Percentiles rank a stretch among this genome's conserved stretches.
phyloP scores from a whole-genome alignment of 1,140 invertebrate species.

The Caenorhabditis inopinata region DNA sequence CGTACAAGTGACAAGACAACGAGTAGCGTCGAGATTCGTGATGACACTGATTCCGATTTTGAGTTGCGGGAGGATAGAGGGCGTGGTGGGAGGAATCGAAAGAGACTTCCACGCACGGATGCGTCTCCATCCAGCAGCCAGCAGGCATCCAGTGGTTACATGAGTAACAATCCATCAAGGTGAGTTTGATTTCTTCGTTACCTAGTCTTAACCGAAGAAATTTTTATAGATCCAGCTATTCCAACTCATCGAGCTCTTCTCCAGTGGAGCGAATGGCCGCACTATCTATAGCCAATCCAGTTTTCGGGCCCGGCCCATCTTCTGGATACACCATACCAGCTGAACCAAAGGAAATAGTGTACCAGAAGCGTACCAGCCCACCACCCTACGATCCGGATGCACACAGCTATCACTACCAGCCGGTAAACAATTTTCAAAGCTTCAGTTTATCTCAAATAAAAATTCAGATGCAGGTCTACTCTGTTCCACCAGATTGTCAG shows the following conservation, averaged over 20 bases:
- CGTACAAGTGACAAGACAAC: constrained; percentile 39
- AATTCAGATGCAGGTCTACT: constrained; percentile 32
- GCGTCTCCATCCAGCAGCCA: not conserved
- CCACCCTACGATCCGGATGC: constrained; percentile 40
- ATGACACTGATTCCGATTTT: constrained; percentile 34
- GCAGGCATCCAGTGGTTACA: not conserved
- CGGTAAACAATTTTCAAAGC: not conserved
- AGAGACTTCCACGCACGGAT: not conserved
- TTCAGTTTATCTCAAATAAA: not conserved
- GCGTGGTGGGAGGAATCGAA: constrained; percentile 27
- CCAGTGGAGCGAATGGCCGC: constrained; percentile 40
- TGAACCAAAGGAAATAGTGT: not conserved
- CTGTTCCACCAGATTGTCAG: constrained; percentile 41
- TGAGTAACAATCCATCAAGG: constrained; percentile 27
- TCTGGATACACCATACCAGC: not conserved
- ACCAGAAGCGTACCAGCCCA: constrained; percentile 26
- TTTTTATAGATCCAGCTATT: constrained; percentile 24
- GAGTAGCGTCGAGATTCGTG: constrained; percentile 22
- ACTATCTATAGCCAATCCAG: constrained; percentile 35
- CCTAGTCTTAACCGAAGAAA: not conserved
- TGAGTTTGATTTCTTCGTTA: not conserved
- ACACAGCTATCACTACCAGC: constrained; percentile 10
- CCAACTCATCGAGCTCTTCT: constrained; percentile 38
- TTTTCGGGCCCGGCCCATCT: not conserved
- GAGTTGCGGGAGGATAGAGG: constrained; percentile 2